Evolutionary conservation across 2,113 vertebrate genomes (phyloP).

Genomic region (Craseonycteris thonglongyai): DNA sequence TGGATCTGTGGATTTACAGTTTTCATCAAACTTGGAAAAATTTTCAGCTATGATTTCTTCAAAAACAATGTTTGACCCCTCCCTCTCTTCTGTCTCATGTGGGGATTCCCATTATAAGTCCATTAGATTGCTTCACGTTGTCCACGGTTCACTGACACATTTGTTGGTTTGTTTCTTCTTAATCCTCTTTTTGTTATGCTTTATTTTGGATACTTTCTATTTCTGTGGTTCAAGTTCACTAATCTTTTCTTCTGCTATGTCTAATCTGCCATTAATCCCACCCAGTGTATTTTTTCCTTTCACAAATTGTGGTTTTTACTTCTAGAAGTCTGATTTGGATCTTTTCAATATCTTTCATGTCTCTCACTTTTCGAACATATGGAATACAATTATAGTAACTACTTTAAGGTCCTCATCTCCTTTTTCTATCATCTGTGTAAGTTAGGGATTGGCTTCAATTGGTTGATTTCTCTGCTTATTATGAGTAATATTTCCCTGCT

Average conservation of each 20-base stretch:
- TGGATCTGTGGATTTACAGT: background rate
- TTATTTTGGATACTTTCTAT: conserved; percentile 11
- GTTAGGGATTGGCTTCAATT: background rate
- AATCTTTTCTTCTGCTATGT: background rate
- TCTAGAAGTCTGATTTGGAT: background rate
- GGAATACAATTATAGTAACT: background rate
- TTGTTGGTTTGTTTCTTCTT: background rate
- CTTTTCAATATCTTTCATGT: background rate
- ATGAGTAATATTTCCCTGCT: background rate
- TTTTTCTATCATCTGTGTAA: background rate
- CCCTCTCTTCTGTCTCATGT: background rate
- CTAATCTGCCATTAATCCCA: background rate
- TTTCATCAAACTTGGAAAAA: background rate
- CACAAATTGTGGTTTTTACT: background rate
- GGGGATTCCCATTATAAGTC: background rate
- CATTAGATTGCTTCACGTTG: background rate
- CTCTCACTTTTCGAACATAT: background rate
- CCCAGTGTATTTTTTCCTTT: background rate
- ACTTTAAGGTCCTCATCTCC: background rate
- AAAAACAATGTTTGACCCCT: background rate
- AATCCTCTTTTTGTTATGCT: background rate
- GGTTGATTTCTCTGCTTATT: background rate
- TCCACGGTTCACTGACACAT: background rate
- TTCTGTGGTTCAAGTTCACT: background rate
- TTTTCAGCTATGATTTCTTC: background rate